phyloP scores from a whole-genome alignment of 2,888 invertebrate species.

The Thelaira solivaga region DNA sequence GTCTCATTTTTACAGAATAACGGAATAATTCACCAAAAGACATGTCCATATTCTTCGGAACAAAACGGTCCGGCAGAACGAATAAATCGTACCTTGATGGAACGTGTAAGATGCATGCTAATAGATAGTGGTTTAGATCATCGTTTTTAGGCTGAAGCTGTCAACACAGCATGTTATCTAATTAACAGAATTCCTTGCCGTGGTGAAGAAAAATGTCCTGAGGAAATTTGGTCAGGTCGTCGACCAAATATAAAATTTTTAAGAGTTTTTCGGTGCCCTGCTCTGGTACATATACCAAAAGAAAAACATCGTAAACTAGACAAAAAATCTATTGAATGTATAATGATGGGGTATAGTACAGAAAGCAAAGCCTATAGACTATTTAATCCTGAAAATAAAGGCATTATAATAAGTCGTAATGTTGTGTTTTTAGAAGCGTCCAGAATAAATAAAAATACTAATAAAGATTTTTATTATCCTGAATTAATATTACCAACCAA shows the following conservation, averaged over 20 bases:
- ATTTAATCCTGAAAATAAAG: too few relatives aligned
- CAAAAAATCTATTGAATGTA: constrained; percentile 49
- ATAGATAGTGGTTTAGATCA: constrained; percentile 20
- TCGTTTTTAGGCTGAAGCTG: constrained; percentile 51
- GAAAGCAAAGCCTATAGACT: constrained; percentile 54
- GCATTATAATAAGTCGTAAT: background rate
- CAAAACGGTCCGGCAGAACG: constrained; percentile 1
- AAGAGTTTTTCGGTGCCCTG: constrained; percentile 54
- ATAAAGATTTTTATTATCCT: background rate
- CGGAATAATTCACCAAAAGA: background rate
- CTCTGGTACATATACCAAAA: constrained; percentile 54
- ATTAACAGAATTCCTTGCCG: constrained; percentile 51
- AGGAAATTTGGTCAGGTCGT: constrained; percentile 52
- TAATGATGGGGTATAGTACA: constrained; percentile 50
- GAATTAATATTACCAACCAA: background rate
- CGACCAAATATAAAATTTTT: constrained; percentile 42
- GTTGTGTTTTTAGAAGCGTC: background rate
- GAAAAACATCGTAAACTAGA: constrained; percentile 36
- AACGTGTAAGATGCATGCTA: constrained; percentile 35
- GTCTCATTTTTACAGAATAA: too few relatives aligned
- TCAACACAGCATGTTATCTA: constrained; percentile 48
- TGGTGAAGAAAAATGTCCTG: constrained; percentile 31
- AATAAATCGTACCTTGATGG: background rate
- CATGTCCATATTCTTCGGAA: background rate
- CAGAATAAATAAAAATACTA: background rate